Base-by-base conservation (phyloP, 2,113 vertebrate genomes). In the Mormyrus iriodes region DNA sequence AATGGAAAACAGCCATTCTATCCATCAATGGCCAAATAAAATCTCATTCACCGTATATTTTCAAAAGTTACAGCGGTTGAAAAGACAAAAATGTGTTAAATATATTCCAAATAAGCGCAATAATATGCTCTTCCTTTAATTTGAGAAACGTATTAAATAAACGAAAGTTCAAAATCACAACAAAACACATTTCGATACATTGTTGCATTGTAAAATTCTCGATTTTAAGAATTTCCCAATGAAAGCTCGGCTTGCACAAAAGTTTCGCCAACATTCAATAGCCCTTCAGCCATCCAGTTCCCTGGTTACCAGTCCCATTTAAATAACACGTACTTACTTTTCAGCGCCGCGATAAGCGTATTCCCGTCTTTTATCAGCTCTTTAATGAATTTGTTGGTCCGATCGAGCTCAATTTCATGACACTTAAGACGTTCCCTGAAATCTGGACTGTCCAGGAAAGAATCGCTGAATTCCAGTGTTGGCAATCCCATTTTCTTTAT, bases 341-440 rank as follows among this genome's bases (percentile, higher is more conserved):
- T 95, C 92, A 99, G 94, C 0, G 98, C 97, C 82, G 97, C 97
- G 79, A 98, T 98, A 69, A 99, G 97, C 93, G 97, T 96, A 88
- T 97, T 97, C 89, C 98, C 98, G 93, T 99, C 98, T 95, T 99
- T 99, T 83, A 99, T 98, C 0, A 99, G 96, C 91, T 99, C 98
- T 92, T 99, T 99, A 90, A 99, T 99, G 93, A 99, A 99, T 93
- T 98, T 98, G 96, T 99, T 98, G 91, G 98, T 99, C 55, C 98
- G 93, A 91, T 99, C 98, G 95, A 99, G 93, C 93, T 99, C 98
- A 73, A 98, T 96, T 94, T 99, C 98, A 93, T 99, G 98, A 93
- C 97, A 98, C 94, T 98, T 97, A 86, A 99, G 96, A 13, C 98
- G 94, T 91, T 99, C 98, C 95, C 97, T 97, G 95, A 99, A 99